phyloP scores from a whole-genome alignment of 1,140 invertebrate species.

The Fopius arisanus region DNA sequence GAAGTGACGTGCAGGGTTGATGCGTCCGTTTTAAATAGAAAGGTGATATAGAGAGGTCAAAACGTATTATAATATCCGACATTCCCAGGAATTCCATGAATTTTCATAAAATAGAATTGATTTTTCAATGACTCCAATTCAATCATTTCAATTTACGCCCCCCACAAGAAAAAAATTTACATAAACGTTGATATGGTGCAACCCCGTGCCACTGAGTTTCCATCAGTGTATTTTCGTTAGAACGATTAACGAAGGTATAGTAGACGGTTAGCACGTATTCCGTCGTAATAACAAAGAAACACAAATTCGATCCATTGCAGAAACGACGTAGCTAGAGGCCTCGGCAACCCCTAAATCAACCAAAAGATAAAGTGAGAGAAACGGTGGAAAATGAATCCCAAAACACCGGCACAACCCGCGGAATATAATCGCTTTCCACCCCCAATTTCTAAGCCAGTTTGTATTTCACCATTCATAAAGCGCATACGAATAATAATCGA shows the following conservation, averaged over 20 bases:
- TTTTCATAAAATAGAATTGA: too few species aligned
- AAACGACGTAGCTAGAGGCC: neutral
- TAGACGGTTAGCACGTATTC: conserved; percentile 19
- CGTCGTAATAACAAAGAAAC: conserved; percentile 28
- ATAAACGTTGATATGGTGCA: conserved; percentile 1
- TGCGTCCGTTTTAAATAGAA: neutral
- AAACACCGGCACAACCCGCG: neutral
- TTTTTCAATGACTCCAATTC: too few species aligned
- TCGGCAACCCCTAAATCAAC: neutral
- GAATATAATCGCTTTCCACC: conserved; percentile 16
- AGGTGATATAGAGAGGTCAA: neutral
- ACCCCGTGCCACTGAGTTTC: conserved; percentile 18
- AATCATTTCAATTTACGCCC: neutral
- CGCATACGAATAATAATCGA: conserved; percentile 28
- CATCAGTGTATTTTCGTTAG: conserved; percentile 23
- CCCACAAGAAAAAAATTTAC: neutral
- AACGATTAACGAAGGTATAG: conserved; percentile 23
- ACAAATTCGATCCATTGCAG: conserved; percentile 12
- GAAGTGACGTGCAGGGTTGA: neutral
- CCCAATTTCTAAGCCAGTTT: conserved; percentile 21
- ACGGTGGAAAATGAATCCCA: conserved; percentile 2
- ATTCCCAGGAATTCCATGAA: too few species aligned
- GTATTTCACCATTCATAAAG: conserved; percentile 28
- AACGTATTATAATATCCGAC: neutral
- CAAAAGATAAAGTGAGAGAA: neutral